A percentile compares a stretch with the other conserved stretches of the same genome.
Evolutionary conservation across 1,140 invertebrate species (phyloP).

Genomic region (Atta colombica): DNA sequence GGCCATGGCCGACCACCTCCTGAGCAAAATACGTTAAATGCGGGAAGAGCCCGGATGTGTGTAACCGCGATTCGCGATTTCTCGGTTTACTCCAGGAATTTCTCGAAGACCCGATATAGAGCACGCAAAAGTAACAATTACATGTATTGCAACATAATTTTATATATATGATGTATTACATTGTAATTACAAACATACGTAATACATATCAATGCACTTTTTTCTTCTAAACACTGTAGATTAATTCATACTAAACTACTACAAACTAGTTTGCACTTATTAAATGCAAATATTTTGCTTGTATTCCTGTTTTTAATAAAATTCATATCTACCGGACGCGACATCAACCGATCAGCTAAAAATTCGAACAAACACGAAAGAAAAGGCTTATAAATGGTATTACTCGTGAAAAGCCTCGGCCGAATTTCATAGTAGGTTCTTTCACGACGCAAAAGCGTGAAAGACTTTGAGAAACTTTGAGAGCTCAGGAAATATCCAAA

Average conservation of each 20-base stretch:
- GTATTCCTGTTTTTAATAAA: not conserved
- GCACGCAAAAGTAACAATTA: not conserved
- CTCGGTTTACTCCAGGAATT: constrained; percentile 32
- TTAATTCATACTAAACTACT: not conserved
- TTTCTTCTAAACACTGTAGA: not conserved
- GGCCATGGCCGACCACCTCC: constrained; percentile 75
- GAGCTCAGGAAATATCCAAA: constrained; percentile 31
- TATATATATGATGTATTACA: too few species aligned
- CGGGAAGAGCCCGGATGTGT: constrained; percentile 51
- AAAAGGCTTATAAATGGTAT: constrained; percentile 53
- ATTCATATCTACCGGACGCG: constrained; percentile 8
- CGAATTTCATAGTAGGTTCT: constrained; percentile 70
- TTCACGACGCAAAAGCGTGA: constrained; percentile 65
- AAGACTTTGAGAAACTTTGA: constrained; percentile 57
- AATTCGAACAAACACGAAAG: constrained; percentile 42
- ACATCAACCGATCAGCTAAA: not conserved
- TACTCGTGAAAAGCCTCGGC: constrained; percentile 65
- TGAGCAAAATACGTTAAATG: constrained; percentile 78
- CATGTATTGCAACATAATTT: not conserved
- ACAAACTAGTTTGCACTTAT: not conserved
- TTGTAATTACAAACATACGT: too few species aligned
- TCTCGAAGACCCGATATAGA: constrained; percentile 13
- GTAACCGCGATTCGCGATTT: constrained; percentile 24
- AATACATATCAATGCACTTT: not conserved
- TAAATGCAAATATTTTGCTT: not conserved